phyloP scores from a whole-genome alignment of 2,113 vertebrate species.

The Microcebus murinus region DNA sequence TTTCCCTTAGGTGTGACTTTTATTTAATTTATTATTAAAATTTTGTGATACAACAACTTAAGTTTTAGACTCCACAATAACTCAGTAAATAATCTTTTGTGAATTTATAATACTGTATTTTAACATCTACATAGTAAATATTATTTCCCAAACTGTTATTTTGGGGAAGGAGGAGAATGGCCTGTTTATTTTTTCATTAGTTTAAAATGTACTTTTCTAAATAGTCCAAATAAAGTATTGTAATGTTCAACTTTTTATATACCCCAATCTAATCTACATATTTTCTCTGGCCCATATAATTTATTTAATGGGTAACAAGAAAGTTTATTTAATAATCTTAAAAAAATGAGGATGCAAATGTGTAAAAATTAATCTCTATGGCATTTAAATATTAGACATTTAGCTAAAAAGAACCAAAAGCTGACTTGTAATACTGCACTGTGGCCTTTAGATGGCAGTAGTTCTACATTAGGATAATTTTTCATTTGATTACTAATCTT shows the following conservation, averaged over 20 bases:
- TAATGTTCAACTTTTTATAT: slow-evolving; percentile 40
- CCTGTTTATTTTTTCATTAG: not conserved
- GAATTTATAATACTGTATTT: not conserved
- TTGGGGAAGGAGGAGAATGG: not conserved
- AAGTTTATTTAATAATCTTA: slow-evolving; percentile 6
- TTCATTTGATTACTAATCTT: not conserved
- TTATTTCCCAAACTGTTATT: slow-evolving; percentile 40
- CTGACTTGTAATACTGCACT: not conserved
- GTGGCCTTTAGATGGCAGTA: slow-evolving; percentile 84
- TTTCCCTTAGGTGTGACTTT: not conserved
- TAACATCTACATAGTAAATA: not conserved
- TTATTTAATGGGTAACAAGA: not conserved
- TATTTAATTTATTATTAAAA: slow-evolving; percentile 19
- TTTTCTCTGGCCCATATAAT: not conserved
- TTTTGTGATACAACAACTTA: not conserved
- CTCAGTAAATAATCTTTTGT: not conserved
- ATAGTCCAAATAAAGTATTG: slow-evolving; percentile 4
- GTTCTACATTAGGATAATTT: slow-evolving; percentile 54
- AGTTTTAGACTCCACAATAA: slow-evolving; percentile 7
- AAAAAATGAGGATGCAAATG: not conserved
- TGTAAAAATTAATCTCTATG: not conserved
- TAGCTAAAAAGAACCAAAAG: not conserved
- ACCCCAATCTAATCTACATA: not conserved
- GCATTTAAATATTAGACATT: not conserved
- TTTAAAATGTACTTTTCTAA: slow-evolving; percentile 45